These are phyloP conservation scores for Phymatocera aterrima DNA, from an alignment of 2,888 invertebrate genomes.

Conservation along the genomic window DNA sequence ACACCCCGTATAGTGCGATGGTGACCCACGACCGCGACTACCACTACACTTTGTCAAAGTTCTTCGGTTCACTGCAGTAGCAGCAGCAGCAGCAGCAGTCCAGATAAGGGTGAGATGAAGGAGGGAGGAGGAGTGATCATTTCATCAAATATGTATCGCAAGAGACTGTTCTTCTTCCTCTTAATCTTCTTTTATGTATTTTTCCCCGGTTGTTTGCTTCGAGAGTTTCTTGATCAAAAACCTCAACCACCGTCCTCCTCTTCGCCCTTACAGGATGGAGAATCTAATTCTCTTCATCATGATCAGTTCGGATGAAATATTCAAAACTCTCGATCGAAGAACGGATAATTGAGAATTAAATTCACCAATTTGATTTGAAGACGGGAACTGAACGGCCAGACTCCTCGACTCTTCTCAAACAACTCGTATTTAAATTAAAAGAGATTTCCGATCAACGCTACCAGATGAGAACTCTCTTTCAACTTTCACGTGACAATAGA, in stretches of 20 bases:
- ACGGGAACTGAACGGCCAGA: background rate
- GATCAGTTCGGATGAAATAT: background rate
- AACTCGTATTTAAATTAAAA: conserved; percentile 15
- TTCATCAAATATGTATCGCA: conserved; percentile 65
- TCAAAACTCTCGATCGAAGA: background rate
- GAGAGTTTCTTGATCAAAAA: background rate
- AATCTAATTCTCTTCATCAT: conserved; percentile 7
- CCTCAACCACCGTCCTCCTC: no score
- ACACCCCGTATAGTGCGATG: background rate
- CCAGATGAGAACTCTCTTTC: conserved; percentile 13
- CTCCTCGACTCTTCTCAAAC: background rate
- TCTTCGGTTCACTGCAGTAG: conserved; percentile 10
- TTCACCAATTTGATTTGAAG: conserved; percentile 15
- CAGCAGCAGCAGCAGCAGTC: no score
- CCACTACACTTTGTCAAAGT: conserved; percentile 9
- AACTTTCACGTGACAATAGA: background rate
- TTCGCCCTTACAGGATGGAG: background rate
- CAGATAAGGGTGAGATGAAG: background rate
- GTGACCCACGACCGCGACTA: background rate
- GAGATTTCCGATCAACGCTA: conserved; percentile 17
- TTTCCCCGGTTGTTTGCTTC: background rate
- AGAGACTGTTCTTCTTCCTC: background rate
- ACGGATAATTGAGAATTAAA: conserved; percentile 8
- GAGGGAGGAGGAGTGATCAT: conserved; percentile 44
- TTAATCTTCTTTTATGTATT: background rate